Conservation (phyloP, 2,797 vertebrate genomes). For the Tokudaia tokunoshimensis region DNA sequence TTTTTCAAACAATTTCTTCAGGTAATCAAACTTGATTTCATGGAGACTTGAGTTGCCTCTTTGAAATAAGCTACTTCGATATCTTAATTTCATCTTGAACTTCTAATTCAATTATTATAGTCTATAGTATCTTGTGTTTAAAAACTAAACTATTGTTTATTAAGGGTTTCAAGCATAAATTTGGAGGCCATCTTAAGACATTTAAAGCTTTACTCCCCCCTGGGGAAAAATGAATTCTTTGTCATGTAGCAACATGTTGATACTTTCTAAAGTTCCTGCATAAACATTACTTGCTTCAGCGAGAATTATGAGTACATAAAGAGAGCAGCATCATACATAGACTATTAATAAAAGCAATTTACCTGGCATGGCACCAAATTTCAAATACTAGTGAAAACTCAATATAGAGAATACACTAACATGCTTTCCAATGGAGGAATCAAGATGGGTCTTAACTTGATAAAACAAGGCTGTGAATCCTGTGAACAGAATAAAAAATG, state of each 20-base stretch:
- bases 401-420: conserved; percentile 56
- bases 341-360: conserved; percentile 66
- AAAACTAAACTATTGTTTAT: conserved; percentile 69
- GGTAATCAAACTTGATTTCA: conserved; percentile 65
- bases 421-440: conserved; percentile 57
- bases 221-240: conserved; percentile 80
- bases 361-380: conserved; percentile 32
- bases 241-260: conserved; percentile 79
- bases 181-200: conserved; percentile 76
- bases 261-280: conserved; percentile 80
- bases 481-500: conserved; percentile 59
- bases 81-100: conserved; percentile 67
- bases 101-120: conserved; percentile 71
- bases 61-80: conserved; percentile 65
- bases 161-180: conserved; percentile 76
- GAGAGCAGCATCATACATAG: conserved; percentile 59
- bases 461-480: conserved; percentile 15
- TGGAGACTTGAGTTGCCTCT: conserved; percentile 44
- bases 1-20: conserved; percentile 67
- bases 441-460: conserved; percentile 66
- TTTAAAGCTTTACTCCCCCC: conserved; percentile 72
- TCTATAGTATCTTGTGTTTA: conserved; percentile 67
- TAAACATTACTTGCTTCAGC: conserved; percentile 68
- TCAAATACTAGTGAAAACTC: conserved; percentile 60
- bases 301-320: conserved; percentile 72